Evolutionary conservation across 2,797 vertebrate species (phyloP).

Genomic region (Arnoldichthys spilopterus): DNA sequence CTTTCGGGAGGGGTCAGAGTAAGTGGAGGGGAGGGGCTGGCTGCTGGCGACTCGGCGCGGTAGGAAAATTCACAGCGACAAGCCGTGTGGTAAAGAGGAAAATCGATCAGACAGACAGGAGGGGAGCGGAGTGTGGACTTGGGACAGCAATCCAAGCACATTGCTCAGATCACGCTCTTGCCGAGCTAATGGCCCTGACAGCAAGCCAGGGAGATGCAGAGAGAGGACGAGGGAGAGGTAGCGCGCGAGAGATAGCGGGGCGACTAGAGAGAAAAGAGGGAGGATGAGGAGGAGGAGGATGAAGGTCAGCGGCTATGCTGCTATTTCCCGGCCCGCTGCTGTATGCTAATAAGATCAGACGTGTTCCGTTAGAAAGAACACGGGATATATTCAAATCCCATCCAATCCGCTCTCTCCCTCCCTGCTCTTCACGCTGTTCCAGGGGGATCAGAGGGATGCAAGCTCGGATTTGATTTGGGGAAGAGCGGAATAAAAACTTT

Average conservation of each 20-base stretch:
- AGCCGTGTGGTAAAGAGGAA: conserved; percentile 91
- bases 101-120: conserved; percentile 99
- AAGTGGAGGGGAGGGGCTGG: conserved; percentile 60
- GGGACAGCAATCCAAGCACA: conserved; percentile 98
- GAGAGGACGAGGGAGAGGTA: not conserved
- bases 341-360: conserved; percentile 76
- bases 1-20: conserved; percentile 46
- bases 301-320: conserved; percentile 74
- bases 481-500: not conserved
- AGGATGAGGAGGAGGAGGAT: conserved; percentile 57
- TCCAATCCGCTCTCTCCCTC: conserved; percentile 44
- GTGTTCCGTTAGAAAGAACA: conserved; percentile 61
- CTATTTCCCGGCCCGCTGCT: conserved; percentile 62
- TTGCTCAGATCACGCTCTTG: conserved; percentile 94
- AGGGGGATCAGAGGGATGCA: conserved; percentile 20
- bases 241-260: not conserved
- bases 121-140: conserved; percentile 90
- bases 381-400: conserved; percentile 67
- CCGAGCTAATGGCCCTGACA: conserved; percentile 92
- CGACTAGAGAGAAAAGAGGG: not conserved
- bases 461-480: not conserved
- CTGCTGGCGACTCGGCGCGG: conserved; percentile 84
- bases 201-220: conserved; percentile 73
- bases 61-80: conserved; percentile 98
- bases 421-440: conserved; percentile 38